Base-by-base conservation (phyloP, 2,888 invertebrate genomes). In the Acronicta alni region DNA sequence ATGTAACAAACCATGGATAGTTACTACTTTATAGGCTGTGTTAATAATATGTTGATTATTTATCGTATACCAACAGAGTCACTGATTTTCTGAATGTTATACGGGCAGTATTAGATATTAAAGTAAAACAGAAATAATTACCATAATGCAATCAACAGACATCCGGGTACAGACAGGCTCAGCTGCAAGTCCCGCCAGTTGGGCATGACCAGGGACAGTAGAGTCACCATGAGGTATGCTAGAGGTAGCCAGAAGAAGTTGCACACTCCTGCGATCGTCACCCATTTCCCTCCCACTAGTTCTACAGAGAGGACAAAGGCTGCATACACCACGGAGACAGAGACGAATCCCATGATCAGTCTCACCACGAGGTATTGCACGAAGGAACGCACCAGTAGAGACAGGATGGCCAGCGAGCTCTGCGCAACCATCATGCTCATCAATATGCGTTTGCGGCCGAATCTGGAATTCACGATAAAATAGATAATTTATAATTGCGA, bases 281-380 rank as follows among this genome's bases (percentile, higher is more conserved):
- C 95, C 97, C 97, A 97, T 75, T 96, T 96, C 2, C 97, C 97
- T 39, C 97, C 97, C 4, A 97, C 97, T 55, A 97, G 91, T 86
- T 97, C 97, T 75, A 97, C 97, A 37, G 97, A 96, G 35, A 97
- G 91, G 7, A 97, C 97, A 77, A 97, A 97, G 23, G 97, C 97
- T 38, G 97, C 96, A 86, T 97, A 97, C 20, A 97, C 97, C 46
- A 97, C 96, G 16, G 97, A 97, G n/a, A 97, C 97, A 0, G 97
- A 97, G 14, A 97, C 96, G 73, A 96, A 95, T 0, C 97, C 97
- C 84, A 97, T 95, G 3, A 96, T 81, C 4, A 96, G 95, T 43
- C 97, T 93, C 42, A 97, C 94, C 0, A 96, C 88, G 44, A 97
- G 94, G 88, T 97, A 97, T 67, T 97, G 93, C 71, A 96, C 92